Conservation (phyloP, 1,140 invertebrate genomes). For the Leptinotarsa lineolata region DNA sequence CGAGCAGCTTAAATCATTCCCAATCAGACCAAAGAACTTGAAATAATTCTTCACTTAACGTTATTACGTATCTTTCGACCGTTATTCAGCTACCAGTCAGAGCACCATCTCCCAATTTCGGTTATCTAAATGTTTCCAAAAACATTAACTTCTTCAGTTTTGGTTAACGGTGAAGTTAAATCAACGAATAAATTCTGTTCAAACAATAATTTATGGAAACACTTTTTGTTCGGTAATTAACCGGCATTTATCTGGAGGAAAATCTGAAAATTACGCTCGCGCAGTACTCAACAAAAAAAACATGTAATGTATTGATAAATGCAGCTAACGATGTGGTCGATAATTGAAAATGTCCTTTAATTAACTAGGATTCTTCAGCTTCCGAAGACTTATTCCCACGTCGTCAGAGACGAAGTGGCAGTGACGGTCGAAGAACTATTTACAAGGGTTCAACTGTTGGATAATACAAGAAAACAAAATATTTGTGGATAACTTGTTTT, state of each 20-base stretch:
- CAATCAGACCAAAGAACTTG: neutral
- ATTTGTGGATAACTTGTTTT: no score
- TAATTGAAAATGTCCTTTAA: constrained; percentile 49
- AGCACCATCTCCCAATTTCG: neutral
- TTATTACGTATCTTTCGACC: neutral
- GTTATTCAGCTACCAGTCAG: neutral
- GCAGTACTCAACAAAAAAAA: constrained; percentile 33
- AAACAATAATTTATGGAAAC: constrained; percentile 33
- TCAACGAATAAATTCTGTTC: neutral
- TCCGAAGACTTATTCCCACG: constrained; percentile 45
- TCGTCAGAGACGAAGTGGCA: constrained; percentile 30
- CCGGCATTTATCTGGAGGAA: constrained; percentile 39
- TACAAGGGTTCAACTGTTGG: no score
- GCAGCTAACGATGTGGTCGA: constrained; percentile 42
- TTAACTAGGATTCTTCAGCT: constrained; percentile 48
- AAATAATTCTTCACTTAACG: neutral
- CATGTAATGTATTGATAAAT: constrained; percentile 43
- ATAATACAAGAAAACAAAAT: no score
- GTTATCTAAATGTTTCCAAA: constrained; percentile 1
- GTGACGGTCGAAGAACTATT: neutral
- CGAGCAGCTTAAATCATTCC: neutral
- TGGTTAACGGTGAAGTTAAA: constrained; percentile 7
- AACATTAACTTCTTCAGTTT: constrained; percentile 1
- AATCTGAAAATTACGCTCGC: constrained; percentile 41
- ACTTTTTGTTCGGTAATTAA: constrained; percentile 38